Percentiles rank a stretch among this genome's conserved stretches.
Conservation (phyloP, 2,888 invertebrate species). For the Arctia plantaginis region DNA sequence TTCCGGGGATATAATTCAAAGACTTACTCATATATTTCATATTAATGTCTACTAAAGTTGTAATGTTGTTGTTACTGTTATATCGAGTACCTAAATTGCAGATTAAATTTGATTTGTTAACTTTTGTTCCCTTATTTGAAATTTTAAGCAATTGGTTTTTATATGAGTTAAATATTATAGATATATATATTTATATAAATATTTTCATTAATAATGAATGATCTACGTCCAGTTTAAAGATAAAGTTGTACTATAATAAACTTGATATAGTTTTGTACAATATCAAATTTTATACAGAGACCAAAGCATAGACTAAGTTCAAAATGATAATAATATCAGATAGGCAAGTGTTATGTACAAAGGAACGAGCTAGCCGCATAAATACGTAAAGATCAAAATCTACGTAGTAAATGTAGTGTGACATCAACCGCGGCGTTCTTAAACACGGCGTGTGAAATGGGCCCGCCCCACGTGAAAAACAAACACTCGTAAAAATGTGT, state of each 20-base stretch:
- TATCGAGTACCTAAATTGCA: conserved; percentile 33
- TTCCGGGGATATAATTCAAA: conserved; percentile 68
- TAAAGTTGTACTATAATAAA: neutral
- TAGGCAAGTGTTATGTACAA: neutral
- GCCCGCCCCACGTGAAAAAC: conserved; percentile 82
- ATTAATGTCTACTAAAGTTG: conserved; percentile 38
- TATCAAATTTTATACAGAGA: too few relatives aligned
- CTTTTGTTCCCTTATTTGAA: neutral
- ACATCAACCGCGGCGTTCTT: conserved; percentile 61
- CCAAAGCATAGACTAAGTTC: neutral
- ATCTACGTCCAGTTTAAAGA: neutral
- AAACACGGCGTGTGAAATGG: conserved; percentile 73
- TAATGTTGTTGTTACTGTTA: conserved; percentile 33
- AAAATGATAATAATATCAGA: neutral
- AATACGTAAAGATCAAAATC: conserved; percentile 63
- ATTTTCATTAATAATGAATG: neutral
- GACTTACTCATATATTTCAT: conserved; percentile 50
- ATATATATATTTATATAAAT: neutral
- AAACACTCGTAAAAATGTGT: conserved; percentile 81
- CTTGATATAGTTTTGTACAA: too few relatives aligned
- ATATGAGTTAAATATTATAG: neutral
- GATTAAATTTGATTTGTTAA: conserved; percentile 22
- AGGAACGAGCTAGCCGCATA: conserved; percentile 44
- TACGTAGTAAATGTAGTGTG: conserved; percentile 68
- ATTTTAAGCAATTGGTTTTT: neutral